Evolutionary conservation across 2,888 invertebrate species (phyloP), one percentile per base, ranked within the genome.

Genomic region (Pachydiplax longipennis): DNA sequence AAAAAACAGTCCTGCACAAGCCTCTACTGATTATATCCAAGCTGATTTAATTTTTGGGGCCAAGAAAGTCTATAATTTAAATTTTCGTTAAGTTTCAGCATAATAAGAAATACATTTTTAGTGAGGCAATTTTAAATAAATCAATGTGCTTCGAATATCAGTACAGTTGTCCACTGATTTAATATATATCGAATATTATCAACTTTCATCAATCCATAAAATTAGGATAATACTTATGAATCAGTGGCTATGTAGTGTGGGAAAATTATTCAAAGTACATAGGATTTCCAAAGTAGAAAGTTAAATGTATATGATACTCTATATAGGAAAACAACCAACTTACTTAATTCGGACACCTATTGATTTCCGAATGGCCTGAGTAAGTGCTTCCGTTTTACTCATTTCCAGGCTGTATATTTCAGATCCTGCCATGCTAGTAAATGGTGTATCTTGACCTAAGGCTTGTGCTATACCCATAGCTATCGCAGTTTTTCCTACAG

Each of bases 321-420:
- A 44, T n/a, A 15, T 6, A 22, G 22, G 53, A 53, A 18, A 8
- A 13, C 35, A 25, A 37, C 4, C 35, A 83, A 95, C 96, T 95
- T 94, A 97, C 96, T 98, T 98, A 92, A 99, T 99, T 92, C 99
- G 95, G 2, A 99, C 98, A 2, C 99, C 99, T 93, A 99, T 99
- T n/a, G 97, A 97, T 93, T 99, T 99, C 91, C 99, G 96, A 91
- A 99, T 97, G 0, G 99, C 97, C 94, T 99, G 99, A 0, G 99
- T 99, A 4, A 99, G 94, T 0, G 99, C 99, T 94, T 99, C 99
- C 0, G 99, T 99, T 94, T 99, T 99, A 93, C 99, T 98, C 98
- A 99, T 99, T 94, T 99, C 99, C 91, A 99, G 94, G 0, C 99
- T 99, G 94, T 98, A 99, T 91, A 99, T 99, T 95, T 99, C 99